Percentiles rank a stretch among this genome's conserved stretches.
Conservation (phyloP, 2,113 vertebrate species). For the Neolamprologus devosi region DNA sequence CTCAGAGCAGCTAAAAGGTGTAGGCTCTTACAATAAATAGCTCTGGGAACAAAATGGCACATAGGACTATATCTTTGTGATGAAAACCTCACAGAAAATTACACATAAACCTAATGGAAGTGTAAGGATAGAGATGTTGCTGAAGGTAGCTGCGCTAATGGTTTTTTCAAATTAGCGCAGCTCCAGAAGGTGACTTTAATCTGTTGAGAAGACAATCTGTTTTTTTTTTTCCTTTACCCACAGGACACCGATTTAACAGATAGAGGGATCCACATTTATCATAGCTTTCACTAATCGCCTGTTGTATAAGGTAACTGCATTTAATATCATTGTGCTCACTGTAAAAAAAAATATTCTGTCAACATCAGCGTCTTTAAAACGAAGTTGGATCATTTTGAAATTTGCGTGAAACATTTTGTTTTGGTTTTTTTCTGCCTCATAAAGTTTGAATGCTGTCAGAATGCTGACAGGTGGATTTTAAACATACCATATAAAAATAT, state of each 20-base stretch:
- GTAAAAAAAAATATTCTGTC: background rate
- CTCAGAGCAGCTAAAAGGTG: conserved; percentile 2
- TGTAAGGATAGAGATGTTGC: background rate
- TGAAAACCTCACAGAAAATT: conserved; percentile 13
- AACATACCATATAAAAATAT: background rate
- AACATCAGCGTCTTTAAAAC: background rate
- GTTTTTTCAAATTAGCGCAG: conserved; percentile 41
- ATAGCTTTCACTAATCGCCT: background rate
- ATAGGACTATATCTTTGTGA: background rate
- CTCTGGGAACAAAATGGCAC: conserved; percentile 28
- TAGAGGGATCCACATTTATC: background rate
- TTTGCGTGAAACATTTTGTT: background rate
- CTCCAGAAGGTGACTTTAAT: conserved; percentile 29
- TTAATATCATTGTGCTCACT: background rate
- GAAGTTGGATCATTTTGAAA: background rate
- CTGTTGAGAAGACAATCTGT: conserved; percentile 24
- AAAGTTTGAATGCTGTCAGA: background rate
- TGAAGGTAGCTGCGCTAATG: conserved; percentile 35
- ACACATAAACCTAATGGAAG: conserved; percentile 40
- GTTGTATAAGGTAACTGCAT: background rate
- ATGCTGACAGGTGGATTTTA: background rate
- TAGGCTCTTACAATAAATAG: background rate
- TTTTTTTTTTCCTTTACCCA: conserved; percentile 8
- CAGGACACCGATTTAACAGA: conserved; percentile 19
- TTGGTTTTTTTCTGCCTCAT: background rate